A percentile compares a stretch with the other conserved stretches of the same genome.
Conservation (phyloP, 2,888 invertebrate genomes). For the Thalpophila matura region DNA sequence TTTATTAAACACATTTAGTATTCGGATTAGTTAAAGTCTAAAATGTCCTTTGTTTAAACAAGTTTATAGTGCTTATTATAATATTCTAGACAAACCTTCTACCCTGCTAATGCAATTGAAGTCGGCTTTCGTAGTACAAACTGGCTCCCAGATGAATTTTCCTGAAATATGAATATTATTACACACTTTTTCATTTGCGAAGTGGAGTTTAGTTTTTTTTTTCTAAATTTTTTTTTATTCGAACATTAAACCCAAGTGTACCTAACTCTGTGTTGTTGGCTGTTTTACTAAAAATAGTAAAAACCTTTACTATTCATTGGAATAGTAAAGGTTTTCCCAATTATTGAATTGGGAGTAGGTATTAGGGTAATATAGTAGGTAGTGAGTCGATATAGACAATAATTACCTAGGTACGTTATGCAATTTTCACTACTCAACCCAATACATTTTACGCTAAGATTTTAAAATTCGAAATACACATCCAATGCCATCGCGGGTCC, state of each 20-base stretch:
- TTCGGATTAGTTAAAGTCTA: not conserved
- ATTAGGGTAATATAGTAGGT: too few relatives aligned
- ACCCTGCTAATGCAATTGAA: slow-evolving; percentile 78
- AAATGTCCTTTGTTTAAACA: slow-evolving; percentile 3
- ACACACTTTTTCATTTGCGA: slow-evolving; percentile 6
- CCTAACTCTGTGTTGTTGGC: not conserved
- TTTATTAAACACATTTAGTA: too few relatives aligned
- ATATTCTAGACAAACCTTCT: slow-evolving; percentile 65
- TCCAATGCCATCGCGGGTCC: too few relatives aligned
- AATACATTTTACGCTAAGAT: too few relatives aligned
- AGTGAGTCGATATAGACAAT: too few relatives aligned
- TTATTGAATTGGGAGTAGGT: too few relatives aligned
- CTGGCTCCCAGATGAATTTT: slow-evolving; percentile 74
- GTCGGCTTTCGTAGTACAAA: slow-evolving; percentile 80
- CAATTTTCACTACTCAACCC: too few relatives aligned
- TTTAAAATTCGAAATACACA: too few relatives aligned
- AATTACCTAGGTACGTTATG: too few relatives aligned
- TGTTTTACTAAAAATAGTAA: too few relatives aligned
- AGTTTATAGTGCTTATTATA: not conserved
- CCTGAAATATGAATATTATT: slow-evolving; percentile 68
- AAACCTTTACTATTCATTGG: too few relatives aligned
- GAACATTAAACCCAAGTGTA: slow-evolving; percentile 4
- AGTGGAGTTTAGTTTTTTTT: not conserved
- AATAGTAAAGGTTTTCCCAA: too few relatives aligned
- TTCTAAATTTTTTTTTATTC: not conserved